Base-by-base conservation (phyloP, 2,888 invertebrate genomes). In the Biston betularia region DNA sequence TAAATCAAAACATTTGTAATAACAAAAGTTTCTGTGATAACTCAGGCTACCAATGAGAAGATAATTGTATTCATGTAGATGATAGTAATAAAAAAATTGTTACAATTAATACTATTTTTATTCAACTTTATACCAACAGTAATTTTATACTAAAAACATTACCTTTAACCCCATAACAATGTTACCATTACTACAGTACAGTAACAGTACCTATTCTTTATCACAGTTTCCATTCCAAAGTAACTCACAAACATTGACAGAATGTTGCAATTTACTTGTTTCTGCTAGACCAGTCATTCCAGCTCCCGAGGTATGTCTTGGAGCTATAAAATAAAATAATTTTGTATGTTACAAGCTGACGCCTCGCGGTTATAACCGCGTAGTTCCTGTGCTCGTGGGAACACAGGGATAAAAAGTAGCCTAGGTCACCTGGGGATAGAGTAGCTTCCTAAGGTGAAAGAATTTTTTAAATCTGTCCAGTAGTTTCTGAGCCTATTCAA, bases 231-330 rank as follows among this genome's bases (percentile, higher is more conserved):
- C 10, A 35, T 44, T 42, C 14, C 48, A 48, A 58, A 38, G 33
- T 48, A 58, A 38, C n/a, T 14, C 15, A 46, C 15, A 54, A 44
- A 42, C 11, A 33, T 24, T 15, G 5, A 15, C n/a, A 24, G 54
- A 24, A 42, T 7, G 8, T 54, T 10, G 42, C 12, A 42, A 5
- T 48, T 79, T 72, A 79, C 54, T 82, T 82, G 10, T 83, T 82
- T 75, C 78, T 89, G 70, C 81, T 87, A 53, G 90, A 88, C 94
- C 94, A 94, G 65, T 94, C 94, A 69, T 86, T 82, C 93, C 93
- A 94, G 75, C 94, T 93, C 57, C 94, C 94, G 45, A 88, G 75
- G 77, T 94, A 94, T 15, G 89, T 90, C 78, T 93, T 94, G 12
- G 92, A 92, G 44, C 94, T 94, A 87, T 64, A 88, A 90, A 68